Evolutionary conservation across 2,113 vertebrate genomes (phyloP).

Genomic region (Motacilla tschutschensis): DNA sequence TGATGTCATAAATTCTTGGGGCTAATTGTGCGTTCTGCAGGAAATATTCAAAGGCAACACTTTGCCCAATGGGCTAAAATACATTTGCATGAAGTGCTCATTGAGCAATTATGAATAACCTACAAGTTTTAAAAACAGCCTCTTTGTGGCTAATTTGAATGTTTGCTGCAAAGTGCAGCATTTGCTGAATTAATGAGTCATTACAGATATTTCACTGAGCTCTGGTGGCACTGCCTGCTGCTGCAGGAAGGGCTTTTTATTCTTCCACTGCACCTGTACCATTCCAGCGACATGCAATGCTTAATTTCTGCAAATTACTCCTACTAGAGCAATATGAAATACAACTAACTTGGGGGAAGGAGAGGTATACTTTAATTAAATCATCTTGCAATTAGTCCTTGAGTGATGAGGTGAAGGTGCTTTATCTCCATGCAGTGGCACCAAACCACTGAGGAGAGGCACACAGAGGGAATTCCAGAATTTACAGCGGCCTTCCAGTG

Average conservation of each 20-base stretch:
- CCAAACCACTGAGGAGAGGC: neutral
- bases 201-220: conserved; percentile 42
- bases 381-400: conserved; percentile 78
- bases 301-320: conserved; percentile 75
- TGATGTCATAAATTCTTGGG: conserved; percentile 5
- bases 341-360: conserved; percentile 75
- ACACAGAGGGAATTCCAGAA: neutral
- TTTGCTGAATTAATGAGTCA: conserved; percentile 60
- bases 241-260: conserved; percentile 29
- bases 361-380: conserved; percentile 78
- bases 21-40: neutral
- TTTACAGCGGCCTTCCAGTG: accelerated
- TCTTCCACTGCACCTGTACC: conserved; percentile 66
- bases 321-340: conserved; percentile 79
- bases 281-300: conserved; percentile 2
- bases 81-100: conserved; percentile 50
- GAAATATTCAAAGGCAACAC: neutral
- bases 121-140: conserved; percentile 24
- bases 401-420: conserved; percentile 73
- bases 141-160: conserved; percentile 43
- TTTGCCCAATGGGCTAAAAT: conserved; percentile 44
- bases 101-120: conserved; percentile 46
- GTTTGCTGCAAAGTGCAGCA: conserved; percentile 51
- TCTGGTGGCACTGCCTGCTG: conserved; percentile 56
- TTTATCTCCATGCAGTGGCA: conserved; percentile 41